Base-by-base conservation (phyloP, 2,797 vertebrate genomes). In the Dendrocincla fuliginosa region DNA sequence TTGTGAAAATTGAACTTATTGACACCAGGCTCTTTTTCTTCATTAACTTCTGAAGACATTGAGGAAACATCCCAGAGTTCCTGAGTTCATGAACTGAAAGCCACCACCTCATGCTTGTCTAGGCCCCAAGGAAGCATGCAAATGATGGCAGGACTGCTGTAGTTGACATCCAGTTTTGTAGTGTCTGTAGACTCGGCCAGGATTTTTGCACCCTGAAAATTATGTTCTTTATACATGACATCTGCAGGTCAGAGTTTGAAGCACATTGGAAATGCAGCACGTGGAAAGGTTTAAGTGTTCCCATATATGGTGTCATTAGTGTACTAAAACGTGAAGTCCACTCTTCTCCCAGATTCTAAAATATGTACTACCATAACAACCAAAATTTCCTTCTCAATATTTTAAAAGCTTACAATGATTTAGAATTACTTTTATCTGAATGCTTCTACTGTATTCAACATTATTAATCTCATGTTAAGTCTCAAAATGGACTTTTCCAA, bases 121-220 rank as follows among this genome's bases (percentile, higher is more conserved):
- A 53, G 37, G 37, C 18, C 46, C 22, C 30, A 20, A 59, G 47
- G 37, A 69, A 70, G 78, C n/a, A 81, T 14, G 14, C 35, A 55
- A 65, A 73, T n/a, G 28, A 75, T 5, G 10, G 16, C 42, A 57
- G 13, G 27, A 70, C 24, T 0, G 0, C 44, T 47, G 17, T 1
- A 63, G 11, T 1, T 52, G n/a, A 23, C 17, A 47, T 5, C 7
- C 16, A 70, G 35, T 53, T 86, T 65, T 53, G 44, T 6, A 33
- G 14, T 41, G 11, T 42, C 37, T 61, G 39, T 22, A 81, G 52
- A 77, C 39, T 61, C 42, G 27, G 16, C 8, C 65, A 70, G 70
- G 30, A 70, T 6, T 89, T 86, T 39, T 67, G 14, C 13, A n/a
- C 13, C n/a, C 42, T 75, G 60, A 89, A 90, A 81, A 55, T 57